These are phyloP conservation scores for Oceanodroma tethys DNA, from an alignment of 2,113 vertebrate genomes.

Conservation along the genomic window DNA sequence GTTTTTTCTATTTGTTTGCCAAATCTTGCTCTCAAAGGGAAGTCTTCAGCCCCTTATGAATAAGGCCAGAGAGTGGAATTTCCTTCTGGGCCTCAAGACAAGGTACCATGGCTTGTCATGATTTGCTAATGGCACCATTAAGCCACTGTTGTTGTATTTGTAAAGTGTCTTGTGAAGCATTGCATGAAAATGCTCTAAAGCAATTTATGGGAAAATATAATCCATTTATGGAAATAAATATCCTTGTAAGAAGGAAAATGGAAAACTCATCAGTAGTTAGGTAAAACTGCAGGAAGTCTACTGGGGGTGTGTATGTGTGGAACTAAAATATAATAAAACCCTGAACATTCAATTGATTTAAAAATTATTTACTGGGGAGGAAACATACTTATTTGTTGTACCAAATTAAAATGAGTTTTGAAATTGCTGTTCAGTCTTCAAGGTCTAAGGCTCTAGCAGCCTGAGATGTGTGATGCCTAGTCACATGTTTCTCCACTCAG, in stretches of 20 bases:
- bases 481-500: neutral
- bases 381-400: neutral
- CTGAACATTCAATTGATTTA: neutral
- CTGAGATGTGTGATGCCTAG: neutral
- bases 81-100: neutral
- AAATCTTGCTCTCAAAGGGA: neutral
- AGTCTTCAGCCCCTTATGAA: neutral
- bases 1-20: neutral
- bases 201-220: neutral
- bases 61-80: neutral
- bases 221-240: neutral
- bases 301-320: neutral
- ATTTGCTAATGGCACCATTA: neutral
- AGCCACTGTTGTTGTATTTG: neutral
- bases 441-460: neutral
- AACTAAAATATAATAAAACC: neutral
- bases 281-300: neutral
- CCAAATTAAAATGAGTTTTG: slow-evolving; percentile 10
- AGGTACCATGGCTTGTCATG: neutral
- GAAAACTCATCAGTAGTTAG: neutral
- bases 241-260: neutral
- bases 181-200: neutral
- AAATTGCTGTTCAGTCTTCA: neutral
- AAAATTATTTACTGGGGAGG: neutral
- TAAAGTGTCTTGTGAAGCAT: neutral